Conservation (phyloP, 1,140 invertebrate genomes). For the Drosophila teissieri region DNA sequence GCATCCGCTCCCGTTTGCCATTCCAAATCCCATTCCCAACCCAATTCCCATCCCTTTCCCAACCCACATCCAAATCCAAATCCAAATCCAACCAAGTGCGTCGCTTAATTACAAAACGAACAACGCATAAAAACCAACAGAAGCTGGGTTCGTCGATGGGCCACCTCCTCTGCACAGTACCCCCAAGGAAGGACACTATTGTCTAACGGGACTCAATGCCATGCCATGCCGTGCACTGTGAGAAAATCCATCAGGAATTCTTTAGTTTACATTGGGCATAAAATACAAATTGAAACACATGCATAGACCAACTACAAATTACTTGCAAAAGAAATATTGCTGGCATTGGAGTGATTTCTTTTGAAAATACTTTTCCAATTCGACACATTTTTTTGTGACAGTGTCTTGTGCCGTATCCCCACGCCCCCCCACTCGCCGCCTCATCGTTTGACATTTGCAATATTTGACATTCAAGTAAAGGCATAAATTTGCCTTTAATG, state of each 20-base stretch:
- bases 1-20: slow-evolving; percentile 6
- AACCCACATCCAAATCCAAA: neutral
- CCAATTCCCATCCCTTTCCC: slow-evolving; percentile 12
- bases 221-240: slow-evolving; percentile 6
- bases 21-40: slow-evolving; percentile 2
- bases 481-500: slow-evolving; percentile 83
- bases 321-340: no score
- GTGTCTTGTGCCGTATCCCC: slow-evolving; percentile 6
- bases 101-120: slow-evolving; percentile 84
- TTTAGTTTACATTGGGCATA: no score
- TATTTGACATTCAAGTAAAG: slow-evolving; percentile 82
- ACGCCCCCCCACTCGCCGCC: slow-evolving; percentile 1
- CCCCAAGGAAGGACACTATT: slow-evolving; percentile 45
- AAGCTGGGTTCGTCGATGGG: slow-evolving; percentile 44
- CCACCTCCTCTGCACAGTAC: slow-evolving; percentile 1
- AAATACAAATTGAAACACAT: no score
- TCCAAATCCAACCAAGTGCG: slow-evolving; percentile 72
- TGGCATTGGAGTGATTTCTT: no score
- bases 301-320: no score
- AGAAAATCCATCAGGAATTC: neutral
- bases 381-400: neutral
- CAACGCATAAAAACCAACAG: slow-evolving; percentile 79
- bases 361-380: no score
- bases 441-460: slow-evolving; percentile 75
- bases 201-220: slow-evolving; percentile 29